Conservation (phyloP, 2,113 vertebrate genomes). For the Cairina moschata region DNA sequence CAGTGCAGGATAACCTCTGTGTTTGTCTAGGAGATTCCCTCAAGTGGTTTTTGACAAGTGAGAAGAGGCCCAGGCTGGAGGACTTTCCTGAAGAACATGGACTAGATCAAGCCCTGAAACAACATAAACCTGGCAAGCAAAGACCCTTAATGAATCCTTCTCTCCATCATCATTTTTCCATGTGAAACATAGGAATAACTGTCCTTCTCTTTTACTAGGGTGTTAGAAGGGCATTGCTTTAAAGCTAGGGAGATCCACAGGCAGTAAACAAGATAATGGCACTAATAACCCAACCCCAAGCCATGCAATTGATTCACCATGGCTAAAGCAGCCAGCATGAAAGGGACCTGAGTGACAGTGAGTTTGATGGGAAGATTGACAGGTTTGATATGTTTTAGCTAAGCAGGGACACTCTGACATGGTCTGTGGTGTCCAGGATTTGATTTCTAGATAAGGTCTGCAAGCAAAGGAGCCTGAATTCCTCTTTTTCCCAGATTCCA, state of each 20-base stretch:
- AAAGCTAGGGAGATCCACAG: background rate
- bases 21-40: background rate
- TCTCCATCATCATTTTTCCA: background rate
- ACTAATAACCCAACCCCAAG: slow-evolving; percentile 2
- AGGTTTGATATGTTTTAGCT: background rate
- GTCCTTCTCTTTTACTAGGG: background rate
- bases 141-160: background rate
- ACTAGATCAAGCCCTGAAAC: background rate
- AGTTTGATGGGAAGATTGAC: background rate
- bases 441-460: background rate
- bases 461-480: background rate
- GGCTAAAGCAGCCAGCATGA: background rate
- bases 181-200: background rate
- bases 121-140: background rate
- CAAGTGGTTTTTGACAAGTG: background rate
- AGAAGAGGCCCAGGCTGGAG: background rate
- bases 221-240: slow-evolving; percentile 5
- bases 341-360: background rate
- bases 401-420: background rate
- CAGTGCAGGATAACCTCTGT: background rate
- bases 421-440: background rate
- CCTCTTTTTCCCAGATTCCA: background rate
- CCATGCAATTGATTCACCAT: slow-evolving; percentile 37
- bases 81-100: background rate
- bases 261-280: slow-evolving; percentile 45